Conservation (phyloP, 2,113 vertebrate genomes). For the Nycticorax nycticorax region DNA sequence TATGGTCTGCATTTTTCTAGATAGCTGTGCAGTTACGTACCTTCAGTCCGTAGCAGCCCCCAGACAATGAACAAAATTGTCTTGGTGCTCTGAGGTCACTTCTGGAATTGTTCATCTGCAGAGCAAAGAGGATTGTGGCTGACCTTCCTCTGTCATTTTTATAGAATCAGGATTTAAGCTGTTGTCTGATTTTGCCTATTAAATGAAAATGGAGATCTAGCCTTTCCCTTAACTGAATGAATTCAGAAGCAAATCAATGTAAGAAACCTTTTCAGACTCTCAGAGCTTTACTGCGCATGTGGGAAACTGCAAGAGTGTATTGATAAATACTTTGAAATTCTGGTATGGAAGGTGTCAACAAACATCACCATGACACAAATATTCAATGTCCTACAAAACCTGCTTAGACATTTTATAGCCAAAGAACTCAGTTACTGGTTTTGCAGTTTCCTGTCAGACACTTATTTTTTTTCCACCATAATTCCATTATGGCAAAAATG, state of each 20-base stretch:
- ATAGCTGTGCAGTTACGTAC: neutral
- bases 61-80: neutral
- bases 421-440: neutral
- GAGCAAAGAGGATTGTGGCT: conserved; percentile 21
- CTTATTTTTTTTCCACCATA: neutral
- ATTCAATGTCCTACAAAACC: neutral
- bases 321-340: neutral
- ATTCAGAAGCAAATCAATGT: neutral
- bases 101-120: neutral
- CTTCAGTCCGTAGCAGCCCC: neutral
- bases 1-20: neutral
- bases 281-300: neutral
- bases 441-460: neutral
- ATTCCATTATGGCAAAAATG: neutral
- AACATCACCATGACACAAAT: neutral
- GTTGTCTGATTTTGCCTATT: conserved; percentile 22
- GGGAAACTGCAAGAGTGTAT: neutral
- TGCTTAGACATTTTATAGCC: neutral
- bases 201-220: neutral
- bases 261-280: neutral
- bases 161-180: conserved; percentile 11
- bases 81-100: neutral
- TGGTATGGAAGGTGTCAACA: neutral
- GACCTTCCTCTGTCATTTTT: neutral
- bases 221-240: neutral